Evolutionary conservation across 2,113 vertebrate species (phyloP).

Genomic region (Neotoma lepida): DNA sequence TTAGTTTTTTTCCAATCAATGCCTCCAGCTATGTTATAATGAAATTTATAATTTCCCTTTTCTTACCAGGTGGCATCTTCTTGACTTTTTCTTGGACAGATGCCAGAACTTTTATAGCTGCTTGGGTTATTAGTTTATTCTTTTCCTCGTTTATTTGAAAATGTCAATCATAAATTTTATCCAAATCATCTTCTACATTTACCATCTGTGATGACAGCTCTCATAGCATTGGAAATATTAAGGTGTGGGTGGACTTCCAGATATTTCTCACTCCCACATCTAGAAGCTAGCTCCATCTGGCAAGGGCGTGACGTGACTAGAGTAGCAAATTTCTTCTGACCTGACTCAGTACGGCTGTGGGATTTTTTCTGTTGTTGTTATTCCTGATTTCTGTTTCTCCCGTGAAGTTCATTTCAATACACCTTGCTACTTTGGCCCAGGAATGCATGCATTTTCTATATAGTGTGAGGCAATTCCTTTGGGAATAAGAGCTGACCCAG

Average conservation of each 20-base stretch:
- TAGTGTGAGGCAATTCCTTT: background rate
- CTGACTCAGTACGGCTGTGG: background rate
- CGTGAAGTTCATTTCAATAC: background rate
- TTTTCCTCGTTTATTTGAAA: constrained; percentile 55
- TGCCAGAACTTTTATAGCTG: constrained; percentile 23
- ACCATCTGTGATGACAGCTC: constrained; percentile 61
- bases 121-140: constrained; percentile 59
- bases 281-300: constrained; percentile 16
- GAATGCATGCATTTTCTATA: accelerated
- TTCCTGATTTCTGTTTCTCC: background rate
- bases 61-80: background rate
- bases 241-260: background rate
- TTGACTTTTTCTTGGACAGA: constrained; percentile 20
- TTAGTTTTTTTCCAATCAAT: background rate
- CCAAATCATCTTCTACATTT: constrained; percentile 22
- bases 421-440: background rate
- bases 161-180: constrained; percentile 42
- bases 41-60: background rate
- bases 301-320: background rate
- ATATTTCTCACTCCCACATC: constrained; percentile 10
- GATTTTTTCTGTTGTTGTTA: background rate
- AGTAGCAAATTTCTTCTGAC: background rate
- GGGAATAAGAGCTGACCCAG: background rate
- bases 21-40: constrained; percentile 1
- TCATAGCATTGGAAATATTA: background rate